Percentiles rank a stretch among this genome's conserved stretches.
Evolutionary conservation across 2,113 vertebrate species (phyloP).

Genomic region (Daboia siamensis): DNA sequence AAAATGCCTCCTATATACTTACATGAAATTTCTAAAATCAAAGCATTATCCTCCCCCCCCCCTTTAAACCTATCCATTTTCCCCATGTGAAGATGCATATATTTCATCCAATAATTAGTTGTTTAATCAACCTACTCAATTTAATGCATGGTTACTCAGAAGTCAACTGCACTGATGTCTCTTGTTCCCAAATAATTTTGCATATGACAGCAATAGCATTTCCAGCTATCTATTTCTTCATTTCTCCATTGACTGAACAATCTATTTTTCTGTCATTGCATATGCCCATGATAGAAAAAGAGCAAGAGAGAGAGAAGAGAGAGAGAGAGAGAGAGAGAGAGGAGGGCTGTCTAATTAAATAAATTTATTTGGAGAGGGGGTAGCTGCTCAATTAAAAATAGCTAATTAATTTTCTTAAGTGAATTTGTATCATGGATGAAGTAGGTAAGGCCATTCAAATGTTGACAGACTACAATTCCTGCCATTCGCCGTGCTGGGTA

Average conservation of each 20-base stretch:
- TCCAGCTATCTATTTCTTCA: background rate
- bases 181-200: background rate
- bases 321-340: background rate
- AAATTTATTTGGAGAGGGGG: background rate
- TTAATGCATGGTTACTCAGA: background rate
- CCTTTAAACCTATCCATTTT: background rate
- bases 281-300: background rate
- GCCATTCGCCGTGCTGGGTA: background rate
- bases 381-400: background rate
- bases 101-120: background rate
- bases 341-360: background rate
- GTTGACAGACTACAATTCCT: background rate
- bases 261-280: background rate
- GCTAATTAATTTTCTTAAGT: background rate
- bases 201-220: background rate
- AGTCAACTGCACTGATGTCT: background rate
- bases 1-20: background rate
- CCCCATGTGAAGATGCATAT: background rate
- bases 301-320: background rate
- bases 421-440: background rate
- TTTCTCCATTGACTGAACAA: background rate
- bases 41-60: background rate
- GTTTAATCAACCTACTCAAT: background rate
- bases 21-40: background rate
- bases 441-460: background rate